phyloP scores from a whole-genome alignment of 2,113 vertebrate genomes.

The Recurvirostra avosetta region DNA sequence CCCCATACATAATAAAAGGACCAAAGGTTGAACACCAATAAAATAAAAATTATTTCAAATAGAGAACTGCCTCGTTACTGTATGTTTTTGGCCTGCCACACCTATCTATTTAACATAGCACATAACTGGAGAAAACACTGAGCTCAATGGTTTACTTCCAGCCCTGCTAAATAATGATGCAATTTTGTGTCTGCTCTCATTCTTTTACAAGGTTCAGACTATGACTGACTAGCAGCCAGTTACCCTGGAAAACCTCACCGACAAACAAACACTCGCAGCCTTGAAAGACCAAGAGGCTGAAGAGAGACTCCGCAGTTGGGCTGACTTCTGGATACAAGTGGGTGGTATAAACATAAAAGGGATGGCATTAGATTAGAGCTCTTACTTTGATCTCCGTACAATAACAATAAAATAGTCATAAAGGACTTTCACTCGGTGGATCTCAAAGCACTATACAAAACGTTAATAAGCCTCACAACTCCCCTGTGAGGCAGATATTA shows the following conservation, averaged over 20 bases:
- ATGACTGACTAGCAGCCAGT: background rate
- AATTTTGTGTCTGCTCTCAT: slow-evolving; percentile 2
- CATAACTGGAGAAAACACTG: background rate
- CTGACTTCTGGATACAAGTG: slow-evolving; percentile 38
- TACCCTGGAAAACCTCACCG: slow-evolving; percentile 41
- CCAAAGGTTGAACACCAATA: background rate
- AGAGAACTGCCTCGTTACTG: background rate
- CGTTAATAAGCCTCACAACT: background rate
- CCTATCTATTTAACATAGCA: background rate
- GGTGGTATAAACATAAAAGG: slow-evolving; percentile 62
- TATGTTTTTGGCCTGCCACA: background rate
- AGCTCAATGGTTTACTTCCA: background rate
- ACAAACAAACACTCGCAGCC: background rate
- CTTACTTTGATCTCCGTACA: slow-evolving; percentile 25
- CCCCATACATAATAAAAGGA: background rate
- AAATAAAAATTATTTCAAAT: background rate
- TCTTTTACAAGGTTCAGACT: background rate
- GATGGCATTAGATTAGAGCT: slow-evolving; percentile 61
- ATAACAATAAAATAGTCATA: slow-evolving; percentile 57
- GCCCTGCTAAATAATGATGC: background rate
- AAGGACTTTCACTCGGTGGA: slow-evolving; percentile 43
- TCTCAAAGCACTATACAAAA: slow-evolving; percentile 30
- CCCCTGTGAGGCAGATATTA: slow-evolving; percentile 35
- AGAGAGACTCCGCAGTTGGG: background rate
- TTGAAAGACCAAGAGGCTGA: background rate